Evolutionary conservation across 2,888 invertebrate genomes (phyloP).

Genomic region (Zygaena filipendulae): DNA sequence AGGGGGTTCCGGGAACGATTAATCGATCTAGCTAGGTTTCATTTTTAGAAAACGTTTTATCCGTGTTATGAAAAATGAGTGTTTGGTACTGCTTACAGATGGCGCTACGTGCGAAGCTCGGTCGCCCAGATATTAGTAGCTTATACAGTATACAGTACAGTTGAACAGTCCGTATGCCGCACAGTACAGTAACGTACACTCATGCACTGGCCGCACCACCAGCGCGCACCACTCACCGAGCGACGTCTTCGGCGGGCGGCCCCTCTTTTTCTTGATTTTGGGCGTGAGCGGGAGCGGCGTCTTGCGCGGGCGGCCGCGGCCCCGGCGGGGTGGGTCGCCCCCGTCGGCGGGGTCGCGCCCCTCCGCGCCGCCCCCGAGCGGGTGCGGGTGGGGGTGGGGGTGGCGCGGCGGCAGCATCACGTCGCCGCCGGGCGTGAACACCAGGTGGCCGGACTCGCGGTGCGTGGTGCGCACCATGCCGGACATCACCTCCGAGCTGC

Average conservation of each 20-base stretch:
- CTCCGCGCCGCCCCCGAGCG: constrained; percentile 3
- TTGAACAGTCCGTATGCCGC: too few species aligned
- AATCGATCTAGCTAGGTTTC: too few species aligned
- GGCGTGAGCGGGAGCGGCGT: constrained; percentile 58
- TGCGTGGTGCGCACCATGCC: constrained; percentile 63
- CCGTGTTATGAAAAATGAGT: too few species aligned
- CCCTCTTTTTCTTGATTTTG: constrained; percentile 55
- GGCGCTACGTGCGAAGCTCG: too few species aligned
- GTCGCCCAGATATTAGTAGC: too few species aligned
- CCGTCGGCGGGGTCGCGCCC: constrained; percentile 23
- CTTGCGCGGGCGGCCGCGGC: constrained; percentile 64
- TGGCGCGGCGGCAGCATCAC: constrained; percentile 55
- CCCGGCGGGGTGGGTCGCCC: constrained; percentile 48
- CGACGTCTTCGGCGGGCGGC: constrained; percentile 59
- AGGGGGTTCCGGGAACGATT: too few species aligned
- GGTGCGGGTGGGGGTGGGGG: constrained; percentile 6
- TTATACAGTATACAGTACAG: too few species aligned
- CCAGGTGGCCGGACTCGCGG: constrained; percentile 54
- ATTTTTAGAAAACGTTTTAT: too few species aligned
- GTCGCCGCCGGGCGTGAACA: constrained; percentile 58
- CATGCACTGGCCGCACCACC: too few species aligned
- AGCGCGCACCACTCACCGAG: constrained; percentile 37
- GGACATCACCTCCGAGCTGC: constrained; percentile 52
- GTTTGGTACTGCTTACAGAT: too few species aligned
- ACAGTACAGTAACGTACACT: too few species aligned